Conservation (phyloP, 2,797 vertebrate species). For the Leptodactylus fallax region DNA sequence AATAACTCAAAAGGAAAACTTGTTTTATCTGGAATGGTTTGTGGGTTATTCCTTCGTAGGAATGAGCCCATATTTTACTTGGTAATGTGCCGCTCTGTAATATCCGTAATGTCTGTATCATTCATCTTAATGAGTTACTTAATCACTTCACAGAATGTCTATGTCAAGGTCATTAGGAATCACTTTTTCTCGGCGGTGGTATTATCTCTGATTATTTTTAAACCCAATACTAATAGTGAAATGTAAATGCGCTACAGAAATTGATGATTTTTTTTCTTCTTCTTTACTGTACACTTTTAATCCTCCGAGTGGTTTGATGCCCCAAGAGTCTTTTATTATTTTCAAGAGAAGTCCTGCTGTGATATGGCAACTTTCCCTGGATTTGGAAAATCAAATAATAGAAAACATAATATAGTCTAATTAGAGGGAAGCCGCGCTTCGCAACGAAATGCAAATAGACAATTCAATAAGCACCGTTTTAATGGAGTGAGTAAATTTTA, state of each 20-base stretch:
- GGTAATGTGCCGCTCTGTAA: conserved; percentile 40
- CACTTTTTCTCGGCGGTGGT: neutral
- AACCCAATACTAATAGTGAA: conserved; percentile 20
- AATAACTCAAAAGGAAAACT: conserved; percentile 22
- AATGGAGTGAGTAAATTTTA: neutral
- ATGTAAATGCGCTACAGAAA: conserved; percentile 22
- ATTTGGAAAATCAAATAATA: conserved; percentile 41
- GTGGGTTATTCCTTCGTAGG: conserved; percentile 20
- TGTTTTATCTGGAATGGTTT: conserved; percentile 46
- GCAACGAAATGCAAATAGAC: conserved; percentile 14
- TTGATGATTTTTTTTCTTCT: neutral
- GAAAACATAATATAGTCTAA: conserved; percentile 35
- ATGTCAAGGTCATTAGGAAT: conserved; percentile 56
- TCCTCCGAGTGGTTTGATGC: conserved; percentile 30
- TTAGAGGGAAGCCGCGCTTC: conserved; percentile 20
- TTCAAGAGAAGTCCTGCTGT: conserved; percentile 33
- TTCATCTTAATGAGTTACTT: conserved; percentile 57
- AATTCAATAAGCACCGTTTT: neutral
- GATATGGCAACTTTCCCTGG: conserved; percentile 43
- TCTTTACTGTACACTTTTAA: conserved; percentile 15
- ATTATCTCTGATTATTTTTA: conserved; percentile 44
- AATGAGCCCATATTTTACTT: conserved; percentile 30
- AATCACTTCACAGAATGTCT: conserved; percentile 39
- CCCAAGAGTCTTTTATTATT: conserved; percentile 57
- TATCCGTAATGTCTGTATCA: conserved; percentile 41